Conservation (phyloP, 1,140 invertebrate species). For the Gonatopus flavifemur region DNA sequence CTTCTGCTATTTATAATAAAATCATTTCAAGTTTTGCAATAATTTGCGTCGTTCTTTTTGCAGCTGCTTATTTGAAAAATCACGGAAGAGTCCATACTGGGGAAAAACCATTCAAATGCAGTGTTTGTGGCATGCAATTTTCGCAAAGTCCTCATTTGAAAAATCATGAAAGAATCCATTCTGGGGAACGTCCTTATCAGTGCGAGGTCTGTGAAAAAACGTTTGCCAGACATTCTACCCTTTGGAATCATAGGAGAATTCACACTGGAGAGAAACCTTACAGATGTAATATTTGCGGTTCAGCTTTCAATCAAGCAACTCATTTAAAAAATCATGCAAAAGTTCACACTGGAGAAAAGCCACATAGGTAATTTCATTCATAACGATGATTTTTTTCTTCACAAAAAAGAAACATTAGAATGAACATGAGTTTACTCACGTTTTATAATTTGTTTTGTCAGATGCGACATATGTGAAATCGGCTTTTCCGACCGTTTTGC, state of each 20-base stretch:
- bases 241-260: conserved; percentile 91
- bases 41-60: conserved; percentile 8
- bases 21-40: not conserved
- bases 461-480: conserved; percentile 85
- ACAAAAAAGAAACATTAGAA: not conserved
- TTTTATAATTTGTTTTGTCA: too few species aligned
- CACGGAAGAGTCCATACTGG: conserved; percentile 82
- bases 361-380: conserved; percentile 52
- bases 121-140: conserved; percentile 86
- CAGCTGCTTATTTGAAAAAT: conserved; percentile 87
- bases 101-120: conserved; percentile 85
- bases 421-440: too few species aligned
- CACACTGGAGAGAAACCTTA: conserved; percentile 93
- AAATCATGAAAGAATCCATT: conserved; percentile 90
- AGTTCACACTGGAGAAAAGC: conserved; percentile 71
- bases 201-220: conserved; percentile 91
- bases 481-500: conserved; percentile 83
- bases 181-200: conserved; percentile 84
- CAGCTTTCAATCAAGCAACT: conserved; percentile 84
- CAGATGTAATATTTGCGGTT: conserved; percentile 79
- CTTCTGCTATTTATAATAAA: conserved; percentile 3
- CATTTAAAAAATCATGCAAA: conserved; percentile 85
- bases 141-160: conserved; percentile 88
- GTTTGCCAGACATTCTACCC: conserved; percentile 80
- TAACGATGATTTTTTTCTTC: conserved; percentile 9